phyloP scores from a whole-genome alignment of 2,797 vertebrate genomes.

The Sebastes hubbsi region DNA sequence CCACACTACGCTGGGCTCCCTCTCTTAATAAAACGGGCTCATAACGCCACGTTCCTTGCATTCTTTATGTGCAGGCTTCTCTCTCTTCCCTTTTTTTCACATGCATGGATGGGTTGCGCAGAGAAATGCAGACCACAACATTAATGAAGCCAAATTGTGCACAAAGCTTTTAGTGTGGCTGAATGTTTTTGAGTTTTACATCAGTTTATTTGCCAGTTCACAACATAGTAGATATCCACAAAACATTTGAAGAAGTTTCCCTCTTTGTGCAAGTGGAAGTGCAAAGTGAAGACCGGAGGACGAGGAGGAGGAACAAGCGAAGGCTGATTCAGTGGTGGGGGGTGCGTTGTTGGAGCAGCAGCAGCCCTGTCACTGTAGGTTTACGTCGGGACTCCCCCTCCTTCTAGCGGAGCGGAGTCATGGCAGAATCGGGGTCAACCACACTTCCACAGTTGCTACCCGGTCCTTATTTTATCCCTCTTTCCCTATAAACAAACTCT shows the following conservation, averaged over 20 bases:
- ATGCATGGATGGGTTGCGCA: slow-evolving; percentile 43
- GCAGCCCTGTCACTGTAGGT: slow-evolving; percentile 70
- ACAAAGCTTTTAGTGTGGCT: slow-evolving; percentile 22
- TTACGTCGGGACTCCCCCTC: slow-evolving; percentile 53
- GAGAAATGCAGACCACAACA: slow-evolving; percentile 37
- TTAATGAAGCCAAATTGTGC: slow-evolving; percentile 29
- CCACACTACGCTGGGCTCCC: slow-evolving; percentile 41
- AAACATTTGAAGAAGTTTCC: slow-evolving; percentile 17
- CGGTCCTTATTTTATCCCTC: slow-evolving; percentile 28
- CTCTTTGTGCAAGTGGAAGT: slow-evolving; percentile 8
- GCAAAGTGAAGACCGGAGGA: slow-evolving; percentile 4
- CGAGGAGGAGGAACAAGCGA: slow-evolving; percentile 30
- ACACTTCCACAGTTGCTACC: slow-evolving; percentile 25
- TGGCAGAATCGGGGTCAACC: slow-evolving; percentile 75
- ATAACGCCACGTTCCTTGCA: slow-evolving; percentile 71
- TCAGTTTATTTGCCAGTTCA: slow-evolving; percentile 1
- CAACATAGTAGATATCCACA: not conserved
- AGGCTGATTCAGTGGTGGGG: slow-evolving; percentile 59
- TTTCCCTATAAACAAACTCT: slow-evolving; percentile 39
- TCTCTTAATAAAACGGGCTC: slow-evolving; percentile 70
- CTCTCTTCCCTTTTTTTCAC: slow-evolving; percentile 30
- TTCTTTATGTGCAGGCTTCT: slow-evolving; percentile 65
- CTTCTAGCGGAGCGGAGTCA: slow-evolving; percentile 52
- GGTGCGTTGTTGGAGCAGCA: slow-evolving; percentile 48
- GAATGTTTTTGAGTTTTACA: slow-evolving; percentile 2